Base-by-base conservation (phyloP, 2,888 invertebrate genomes). In the Actias luna region DNA sequence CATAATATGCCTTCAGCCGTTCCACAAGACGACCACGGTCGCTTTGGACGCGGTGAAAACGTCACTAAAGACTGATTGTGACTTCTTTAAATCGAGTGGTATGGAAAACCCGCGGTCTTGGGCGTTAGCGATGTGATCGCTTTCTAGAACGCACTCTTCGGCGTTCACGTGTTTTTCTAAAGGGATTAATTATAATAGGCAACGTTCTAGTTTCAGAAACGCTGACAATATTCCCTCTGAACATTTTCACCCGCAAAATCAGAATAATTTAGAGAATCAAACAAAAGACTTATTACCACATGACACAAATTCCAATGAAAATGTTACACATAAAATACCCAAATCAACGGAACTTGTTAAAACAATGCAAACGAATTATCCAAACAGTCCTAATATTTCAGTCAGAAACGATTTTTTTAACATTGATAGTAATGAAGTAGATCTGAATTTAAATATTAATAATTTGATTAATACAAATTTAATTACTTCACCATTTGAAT, bases 301-400 rank as follows among this genome's bases (percentile, higher is more conserved):
- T 31, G 31, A 33, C 22, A 12, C 27, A 18, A 55, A n/a, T 14
- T 39, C 14, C 10, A 57, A 29, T 29, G 2, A 42, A 8, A 22
- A 42, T 42, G 7, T 25, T 42, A 8, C 42, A 57, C 29, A 31
- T 39, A 18, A 39, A 42, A 58, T 57, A 22, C 27, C 42, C 2
- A 61, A 61, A 42, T 58, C 61, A 3, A 14, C 58, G 1, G 42
- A 58, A 39, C 42, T 42, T 58, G 16, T 61, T 31, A 42, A 42
- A 42, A 42, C 22, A 31, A 25, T 58, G 18, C 55, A 61, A 12
- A 12, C 22, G 1, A 39, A 61, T 18, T 58, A 58, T 29, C 31
- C 14, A 31, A 58, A 69, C 22, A 65, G 59, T 61, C 59, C 62
- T 8, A 42, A 60, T 1, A 29, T 64, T 42, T 10, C 33, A 12